Evolutionary conservation across 1,140 invertebrate genomes (phyloP).

Genomic region (Globodera rostochiensis): DNA sequence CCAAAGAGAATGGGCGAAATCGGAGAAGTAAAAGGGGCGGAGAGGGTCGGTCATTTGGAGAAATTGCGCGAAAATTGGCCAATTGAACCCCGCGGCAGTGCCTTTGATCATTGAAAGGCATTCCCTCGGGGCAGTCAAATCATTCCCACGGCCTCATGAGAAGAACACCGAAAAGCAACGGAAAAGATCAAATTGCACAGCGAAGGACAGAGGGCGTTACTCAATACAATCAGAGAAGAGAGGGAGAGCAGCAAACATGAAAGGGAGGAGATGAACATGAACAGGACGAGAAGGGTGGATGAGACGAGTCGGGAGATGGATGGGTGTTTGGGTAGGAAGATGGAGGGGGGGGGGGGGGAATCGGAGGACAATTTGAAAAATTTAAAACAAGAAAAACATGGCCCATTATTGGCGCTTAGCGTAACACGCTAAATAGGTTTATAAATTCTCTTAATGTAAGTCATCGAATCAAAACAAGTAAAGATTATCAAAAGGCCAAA

Average conservation of each 20-base stretch:
- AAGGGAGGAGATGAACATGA: neutral
- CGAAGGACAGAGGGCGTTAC: neutral
- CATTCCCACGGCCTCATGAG: conserved; percentile 3
- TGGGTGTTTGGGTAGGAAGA: too few species aligned
- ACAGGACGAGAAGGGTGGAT: too few species aligned
- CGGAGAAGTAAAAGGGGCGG: neutral
- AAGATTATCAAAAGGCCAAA: too few species aligned
- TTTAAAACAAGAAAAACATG: too few species aligned
- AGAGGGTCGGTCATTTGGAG: neutral
- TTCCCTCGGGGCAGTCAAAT: neutral
- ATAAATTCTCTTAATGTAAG: too few species aligned
- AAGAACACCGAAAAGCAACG: neutral
- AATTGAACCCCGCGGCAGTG: neutral
- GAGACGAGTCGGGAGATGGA: too few species aligned
- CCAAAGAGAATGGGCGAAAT: conserved; percentile 1
- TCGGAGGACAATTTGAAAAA: too few species aligned
- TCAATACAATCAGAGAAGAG: neutral
- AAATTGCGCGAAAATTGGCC: conserved; percentile 1
- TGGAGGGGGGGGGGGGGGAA: too few species aligned
- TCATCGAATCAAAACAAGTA: too few species aligned
- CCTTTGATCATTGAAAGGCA: neutral
- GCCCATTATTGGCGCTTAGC: too few species aligned
- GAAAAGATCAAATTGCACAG: neutral
- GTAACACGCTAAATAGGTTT: too few species aligned
- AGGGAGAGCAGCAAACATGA: neutral